Conservation (phyloP, 2,888 invertebrate species). For the Leucoma salicis region DNA sequence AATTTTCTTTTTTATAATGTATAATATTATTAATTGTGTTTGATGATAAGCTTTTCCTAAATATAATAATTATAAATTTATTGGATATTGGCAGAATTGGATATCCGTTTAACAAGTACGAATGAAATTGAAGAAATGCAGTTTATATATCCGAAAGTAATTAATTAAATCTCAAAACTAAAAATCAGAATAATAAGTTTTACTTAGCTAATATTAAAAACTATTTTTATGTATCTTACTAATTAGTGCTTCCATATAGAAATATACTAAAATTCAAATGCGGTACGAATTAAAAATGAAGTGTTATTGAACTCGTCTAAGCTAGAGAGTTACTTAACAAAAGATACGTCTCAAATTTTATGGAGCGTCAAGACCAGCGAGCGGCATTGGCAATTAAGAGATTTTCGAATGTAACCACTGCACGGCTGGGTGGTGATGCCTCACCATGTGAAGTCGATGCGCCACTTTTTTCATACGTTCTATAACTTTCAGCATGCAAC, state of each 20-base stretch:
- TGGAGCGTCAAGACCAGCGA: constrained; percentile 67
- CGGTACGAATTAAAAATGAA: constrained; percentile 25
- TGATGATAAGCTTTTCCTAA: too few relatives aligned
- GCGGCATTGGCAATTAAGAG: constrained; percentile 61
- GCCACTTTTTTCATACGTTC: constrained; percentile 41
- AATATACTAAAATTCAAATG: constrained; percentile 30
- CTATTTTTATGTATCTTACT: constrained; percentile 6
- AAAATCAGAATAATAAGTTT: neutral
- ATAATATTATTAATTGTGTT: too few relatives aligned
- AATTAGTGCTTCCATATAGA: constrained; percentile 13
- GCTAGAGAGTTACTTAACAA: constrained; percentile 52
- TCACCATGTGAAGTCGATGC: constrained; percentile 30
- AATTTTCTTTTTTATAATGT: too few relatives aligned
- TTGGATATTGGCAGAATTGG: too few relatives aligned
- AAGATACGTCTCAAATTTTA: constrained; percentile 69
- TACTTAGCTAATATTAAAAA: neutral
- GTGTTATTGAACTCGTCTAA: constrained; percentile 57
- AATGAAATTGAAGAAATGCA: too few relatives aligned
- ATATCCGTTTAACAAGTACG: too few relatives aligned
- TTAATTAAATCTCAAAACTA: neutral
- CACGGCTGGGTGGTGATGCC: constrained; percentile 56
- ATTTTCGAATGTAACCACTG: constrained; percentile 54
- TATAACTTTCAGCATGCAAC: constrained; percentile 32
- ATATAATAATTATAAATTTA: too few relatives aligned
- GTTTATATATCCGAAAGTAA: too few relatives aligned